Evolutionary conservation across 2,113 vertebrate species (phyloP).

Genomic region (Perca fluviatilis): DNA sequence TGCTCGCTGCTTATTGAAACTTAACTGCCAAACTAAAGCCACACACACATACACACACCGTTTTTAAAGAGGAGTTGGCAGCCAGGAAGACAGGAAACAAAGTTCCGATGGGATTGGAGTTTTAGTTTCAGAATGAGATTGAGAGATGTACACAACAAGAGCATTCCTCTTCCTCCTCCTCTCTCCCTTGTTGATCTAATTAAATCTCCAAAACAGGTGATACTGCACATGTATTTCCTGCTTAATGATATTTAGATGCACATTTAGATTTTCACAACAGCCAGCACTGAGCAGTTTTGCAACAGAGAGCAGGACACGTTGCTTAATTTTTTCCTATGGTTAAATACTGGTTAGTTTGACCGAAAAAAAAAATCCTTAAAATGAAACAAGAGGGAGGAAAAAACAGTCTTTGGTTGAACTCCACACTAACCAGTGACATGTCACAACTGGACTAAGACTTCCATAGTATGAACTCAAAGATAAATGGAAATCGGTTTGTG

Average conservation of each 20-base stretch:
- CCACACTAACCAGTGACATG: background rate
- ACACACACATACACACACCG: slow-evolving; percentile 8
- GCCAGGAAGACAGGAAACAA: slow-evolving; percentile 39
- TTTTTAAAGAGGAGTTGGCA: slow-evolving; percentile 1
- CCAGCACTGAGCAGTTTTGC: slow-evolving; percentile 6
- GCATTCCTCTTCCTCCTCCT: slow-evolving; percentile 25
- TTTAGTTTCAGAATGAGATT: slow-evolving; percentile 37
- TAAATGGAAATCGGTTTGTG: background rate
- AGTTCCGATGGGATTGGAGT: slow-evolving; percentile 34
- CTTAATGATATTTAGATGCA: slow-evolving; percentile 64
- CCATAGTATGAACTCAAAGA: background rate
- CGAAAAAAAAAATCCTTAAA: background rate
- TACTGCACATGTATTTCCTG: slow-evolving; percentile 62
- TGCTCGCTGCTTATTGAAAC: slow-evolving; percentile 15
- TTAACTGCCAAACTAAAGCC: slow-evolving; percentile 11
- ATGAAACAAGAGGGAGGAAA: background rate
- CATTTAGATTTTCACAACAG: slow-evolving; percentile 63
- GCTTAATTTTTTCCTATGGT: background rate
- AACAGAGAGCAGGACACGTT: background rate
- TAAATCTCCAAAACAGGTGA: slow-evolving; percentile 50
- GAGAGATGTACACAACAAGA: slow-evolving; percentile 32
- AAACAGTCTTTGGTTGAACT: background rate
- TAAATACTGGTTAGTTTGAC: background rate
- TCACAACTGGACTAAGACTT: background rate
- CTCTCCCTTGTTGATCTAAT: slow-evolving; percentile 24